A percentile compares a stretch with the other conserved stretches of the same genome.
These are phyloP conservation scores for Drosophila obscura DNA, from an alignment of 1,140 invertebrate genomes.

Conservation along the genomic window DNA sequence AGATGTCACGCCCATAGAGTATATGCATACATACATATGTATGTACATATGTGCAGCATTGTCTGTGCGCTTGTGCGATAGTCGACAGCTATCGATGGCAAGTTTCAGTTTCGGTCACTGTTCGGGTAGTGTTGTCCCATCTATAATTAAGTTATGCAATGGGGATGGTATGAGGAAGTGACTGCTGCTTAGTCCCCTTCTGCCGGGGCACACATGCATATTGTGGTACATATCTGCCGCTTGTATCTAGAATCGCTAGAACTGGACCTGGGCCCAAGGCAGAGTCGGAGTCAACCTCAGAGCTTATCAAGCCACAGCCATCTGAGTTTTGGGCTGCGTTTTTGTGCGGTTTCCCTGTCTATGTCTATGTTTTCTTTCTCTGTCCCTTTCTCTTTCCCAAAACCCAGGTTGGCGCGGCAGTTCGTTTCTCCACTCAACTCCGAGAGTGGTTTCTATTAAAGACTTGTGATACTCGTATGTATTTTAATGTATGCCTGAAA, in stretches of 20 bases:
- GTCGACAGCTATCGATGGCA: conserved; percentile 31
- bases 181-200: conserved; percentile 32
- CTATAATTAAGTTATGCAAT: conserved; percentile 67
- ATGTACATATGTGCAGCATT: no score
- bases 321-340: conserved; percentile 31
- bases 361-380: neutral
- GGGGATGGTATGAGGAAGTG: neutral
- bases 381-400: neutral
- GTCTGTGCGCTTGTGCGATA: conserved; percentile 23
- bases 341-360: conserved; percentile 7
- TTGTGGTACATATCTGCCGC: conserved; percentile 37
- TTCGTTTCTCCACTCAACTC: conserved; percentile 24
- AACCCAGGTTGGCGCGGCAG: conserved; percentile 15
- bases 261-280: neutral
- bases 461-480: no score
- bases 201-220: neutral
- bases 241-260: conserved; percentile 48
- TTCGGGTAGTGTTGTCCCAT: conserved; percentile 25
- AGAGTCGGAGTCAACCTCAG: conserved; percentile 13
- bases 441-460: conserved; percentile 9
- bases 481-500: no score
- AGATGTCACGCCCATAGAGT: no score
- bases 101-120: conserved; percentile 19
- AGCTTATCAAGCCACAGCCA: conserved; percentile 25
- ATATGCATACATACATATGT: no score